Evolutionary conservation across 2,797 vertebrate species (phyloP).

Genomic region (Amazona ochrocephala): DNA sequence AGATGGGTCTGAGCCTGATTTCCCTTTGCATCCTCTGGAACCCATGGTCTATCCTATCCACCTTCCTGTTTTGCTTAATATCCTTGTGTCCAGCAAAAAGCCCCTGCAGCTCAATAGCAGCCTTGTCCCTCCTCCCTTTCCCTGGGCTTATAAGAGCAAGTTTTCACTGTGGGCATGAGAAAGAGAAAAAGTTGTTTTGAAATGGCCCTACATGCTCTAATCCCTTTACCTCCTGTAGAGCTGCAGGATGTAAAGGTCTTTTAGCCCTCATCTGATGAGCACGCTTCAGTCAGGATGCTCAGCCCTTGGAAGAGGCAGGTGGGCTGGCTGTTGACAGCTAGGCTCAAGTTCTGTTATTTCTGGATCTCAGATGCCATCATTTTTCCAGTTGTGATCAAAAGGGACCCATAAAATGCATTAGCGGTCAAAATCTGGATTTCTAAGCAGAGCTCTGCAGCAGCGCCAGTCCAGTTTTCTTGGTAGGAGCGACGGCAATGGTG

Average conservation of each 20-base stretch:
- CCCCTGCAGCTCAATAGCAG: background rate
- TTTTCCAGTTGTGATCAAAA: slow-evolving; percentile 70
- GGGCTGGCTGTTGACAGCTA: slow-evolving; percentile 45
- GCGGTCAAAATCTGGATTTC: slow-evolving; percentile 44
- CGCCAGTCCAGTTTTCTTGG: background rate
- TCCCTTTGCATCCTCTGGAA: background rate
- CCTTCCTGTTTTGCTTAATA: background rate
- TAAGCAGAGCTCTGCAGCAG: background rate
- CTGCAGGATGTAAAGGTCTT: background rate
- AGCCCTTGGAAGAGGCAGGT: slow-evolving; percentile 51
- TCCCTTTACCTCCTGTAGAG: background rate
- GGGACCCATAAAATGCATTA: slow-evolving; percentile 68
- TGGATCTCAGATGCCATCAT: slow-evolving; percentile 48
- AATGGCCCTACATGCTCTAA: background rate
- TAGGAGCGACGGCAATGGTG: background rate
- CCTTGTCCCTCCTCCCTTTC: background rate
- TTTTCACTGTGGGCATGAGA: background rate
- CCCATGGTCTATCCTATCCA: background rate
- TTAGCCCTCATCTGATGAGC: background rate
- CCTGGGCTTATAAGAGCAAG: background rate
- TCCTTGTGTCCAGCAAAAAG: background rate
- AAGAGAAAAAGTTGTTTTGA: background rate
- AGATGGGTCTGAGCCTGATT: slow-evolving; percentile 6
- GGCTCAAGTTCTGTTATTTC: slow-evolving; percentile 69
- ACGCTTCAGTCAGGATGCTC: background rate